These are phyloP conservation scores for Oxygymnocypris stewartii DNA, from an alignment of 2,113 vertebrate genomes.

Conservation along the genomic window DNA sequence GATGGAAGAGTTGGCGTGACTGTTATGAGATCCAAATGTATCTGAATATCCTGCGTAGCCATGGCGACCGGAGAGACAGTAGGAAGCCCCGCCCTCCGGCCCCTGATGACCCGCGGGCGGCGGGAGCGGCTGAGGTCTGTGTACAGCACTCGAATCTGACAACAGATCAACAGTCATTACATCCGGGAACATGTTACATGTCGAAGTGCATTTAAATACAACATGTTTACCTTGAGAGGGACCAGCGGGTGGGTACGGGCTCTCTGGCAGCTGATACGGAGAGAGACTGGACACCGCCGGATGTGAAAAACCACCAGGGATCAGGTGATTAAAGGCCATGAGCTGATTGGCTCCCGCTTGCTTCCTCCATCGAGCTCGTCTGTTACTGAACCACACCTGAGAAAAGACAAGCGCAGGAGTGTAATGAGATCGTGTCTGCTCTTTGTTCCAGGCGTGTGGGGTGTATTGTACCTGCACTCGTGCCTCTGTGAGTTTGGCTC, in stretches of 20 bases:
- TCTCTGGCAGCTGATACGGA: conserved; percentile 92
- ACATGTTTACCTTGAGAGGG: conserved; percentile 91
- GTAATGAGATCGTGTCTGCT: not conserved
- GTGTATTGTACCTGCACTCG: conserved; percentile 78
- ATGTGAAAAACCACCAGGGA: conserved; percentile 94
- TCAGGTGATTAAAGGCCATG: conserved; percentile 97
- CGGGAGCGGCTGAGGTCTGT: conserved; percentile 94
- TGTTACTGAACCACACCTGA: conserved; percentile 98
- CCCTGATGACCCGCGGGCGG: conserved; percentile 92
- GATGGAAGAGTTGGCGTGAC: conserved; percentile 88
- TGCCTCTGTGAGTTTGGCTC: conserved; percentile 85
- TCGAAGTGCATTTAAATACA: not conserved
- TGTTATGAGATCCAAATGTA: conserved; percentile 89
- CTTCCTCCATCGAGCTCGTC: conserved; percentile 95
- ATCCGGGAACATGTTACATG: no score
- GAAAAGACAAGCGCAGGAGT: not conserved
- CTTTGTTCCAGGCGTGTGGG: not conserved
- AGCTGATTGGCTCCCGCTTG: conserved; percentile 97
- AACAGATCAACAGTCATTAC: conserved; percentile 25
- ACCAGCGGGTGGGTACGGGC: conserved; percentile 86
- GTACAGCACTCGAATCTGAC: conserved; percentile 84
- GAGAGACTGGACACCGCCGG: conserved; percentile 91
- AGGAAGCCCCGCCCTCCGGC: conserved; percentile 87
- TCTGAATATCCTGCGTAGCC: conserved; percentile 97
- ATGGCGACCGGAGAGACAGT: conserved; percentile 91